Percentiles rank a stretch among this genome's conserved stretches.
Conservation (phyloP, 2,797 vertebrate genomes). For the Dromococcyx pavoninus region DNA sequence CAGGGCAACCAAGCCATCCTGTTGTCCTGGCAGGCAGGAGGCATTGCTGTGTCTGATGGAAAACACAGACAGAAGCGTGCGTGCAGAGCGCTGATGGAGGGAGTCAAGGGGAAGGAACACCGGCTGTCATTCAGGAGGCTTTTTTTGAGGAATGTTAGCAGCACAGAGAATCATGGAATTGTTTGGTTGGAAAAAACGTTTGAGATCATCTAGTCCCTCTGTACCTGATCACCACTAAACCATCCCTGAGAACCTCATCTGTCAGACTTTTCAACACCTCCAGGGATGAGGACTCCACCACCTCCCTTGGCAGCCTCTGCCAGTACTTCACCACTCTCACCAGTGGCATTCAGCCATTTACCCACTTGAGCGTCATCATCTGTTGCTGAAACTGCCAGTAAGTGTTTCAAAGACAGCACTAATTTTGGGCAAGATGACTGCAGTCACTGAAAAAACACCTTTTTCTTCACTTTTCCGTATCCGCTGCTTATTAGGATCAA, state of each 20-base stretch:
- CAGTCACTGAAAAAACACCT: not conserved
- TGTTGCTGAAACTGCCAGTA: not conserved
- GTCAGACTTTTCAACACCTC: no score
- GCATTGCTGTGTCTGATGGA: constrained; percentile 76
- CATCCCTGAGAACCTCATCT: no score
- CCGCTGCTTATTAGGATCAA: not conserved
- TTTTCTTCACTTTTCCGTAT: not conserved
- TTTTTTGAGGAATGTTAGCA: not conserved
- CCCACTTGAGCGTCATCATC: not conserved
- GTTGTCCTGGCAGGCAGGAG: constrained; percentile 83
- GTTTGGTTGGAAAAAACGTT: no score
- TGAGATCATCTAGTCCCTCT: no score
- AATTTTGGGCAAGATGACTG: not conserved
- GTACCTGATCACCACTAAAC: no score
- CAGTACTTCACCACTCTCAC: no score
- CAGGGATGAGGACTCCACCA: no score
- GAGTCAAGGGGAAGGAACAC: not conserved
- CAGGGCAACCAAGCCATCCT: constrained; percentile 83
- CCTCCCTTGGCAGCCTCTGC: no score
- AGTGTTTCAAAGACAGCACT: not conserved
- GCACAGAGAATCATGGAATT: not conserved
- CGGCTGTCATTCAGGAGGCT: not conserved
- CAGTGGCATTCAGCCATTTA: not conserved
- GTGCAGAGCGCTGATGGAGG: not conserved
- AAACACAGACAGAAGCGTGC: constrained; percentile 52